These are phyloP conservation scores for Campoplex nolae DNA, from an alignment of 2,888 invertebrate genomes.

Conservation along the genomic window DNA sequence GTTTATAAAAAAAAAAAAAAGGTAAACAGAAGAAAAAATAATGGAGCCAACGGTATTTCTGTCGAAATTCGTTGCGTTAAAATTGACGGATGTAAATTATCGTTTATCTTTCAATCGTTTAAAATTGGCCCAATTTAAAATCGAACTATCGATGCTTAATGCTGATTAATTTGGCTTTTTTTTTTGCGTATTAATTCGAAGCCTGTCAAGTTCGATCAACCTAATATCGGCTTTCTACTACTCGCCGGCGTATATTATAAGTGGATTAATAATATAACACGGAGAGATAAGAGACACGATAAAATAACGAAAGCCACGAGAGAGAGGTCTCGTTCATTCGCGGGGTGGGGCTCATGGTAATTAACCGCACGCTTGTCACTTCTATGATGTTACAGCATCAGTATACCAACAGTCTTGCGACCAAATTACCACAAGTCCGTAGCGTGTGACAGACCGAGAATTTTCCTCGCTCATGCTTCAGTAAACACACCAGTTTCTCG, in stretches of 20 bases:
- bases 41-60: not conserved
- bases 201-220: not conserved
- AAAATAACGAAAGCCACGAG: slow-evolving; percentile 12
- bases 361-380: slow-evolving; percentile 41
- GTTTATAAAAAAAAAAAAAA: too few species aligned
- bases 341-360: slow-evolving; percentile 10
- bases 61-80: not conserved
- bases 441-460: slow-evolving; percentile 38
- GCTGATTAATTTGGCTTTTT: not conserved
- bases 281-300: slow-evolving; percentile 10
- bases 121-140: not conserved
- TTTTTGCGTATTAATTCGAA: not conserved
- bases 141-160: not conserved
- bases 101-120: not conserved
- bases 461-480: slow-evolving; percentile 46
- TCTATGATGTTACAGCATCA: slow-evolving; percentile 38
- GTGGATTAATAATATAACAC: not conserved
- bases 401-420: slow-evolving; percentile 46
- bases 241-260: not conserved
- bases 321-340: slow-evolving; percentile 6
- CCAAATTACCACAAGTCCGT: slow-evolving; percentile 24
- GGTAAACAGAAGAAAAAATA: too few species aligned
- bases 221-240: not conserved
- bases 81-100: not conserved
- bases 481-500: slow-evolving; percentile 53